Evolutionary conservation across 2,113 vertebrate genomes (phyloP), one percentile per base, ranked within the genome.

Genomic region (Etheostoma cragini): DNA sequence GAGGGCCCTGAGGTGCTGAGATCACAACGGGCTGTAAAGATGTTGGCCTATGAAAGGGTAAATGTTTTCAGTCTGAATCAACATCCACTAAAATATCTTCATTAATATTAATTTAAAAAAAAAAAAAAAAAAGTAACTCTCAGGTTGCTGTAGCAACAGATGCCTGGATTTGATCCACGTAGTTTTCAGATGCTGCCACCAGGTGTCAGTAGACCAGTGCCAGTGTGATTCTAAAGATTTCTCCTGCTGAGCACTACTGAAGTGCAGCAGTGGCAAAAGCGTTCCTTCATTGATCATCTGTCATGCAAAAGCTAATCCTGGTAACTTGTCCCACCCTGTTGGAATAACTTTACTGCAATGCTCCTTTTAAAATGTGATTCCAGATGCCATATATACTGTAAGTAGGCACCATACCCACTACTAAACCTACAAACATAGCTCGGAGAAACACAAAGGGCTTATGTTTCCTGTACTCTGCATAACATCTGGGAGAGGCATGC

Each of bases 121-220:
- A 22, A 8, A 3, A 21, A 64, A 64, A 64, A 45, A 73, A 73
- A 74, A 70, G 8, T 49, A 53, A 21, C 46, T 45, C 33, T 62
- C 13, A 11, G 45, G 78, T 87, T 84, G 78, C 82, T 86, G 80
- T 76, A 58, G 83, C 83, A 88, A 91, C 84, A 66, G 81, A 87
- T 56, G 56, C 38, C 38, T 56, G 21, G 7, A 24, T 56, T 62
- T 63, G n/a, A 52, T 12, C 6, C 42, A 1, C 78, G 81, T 56
- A 82, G 61, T 83, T 62, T 0, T n/a, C 4, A 17, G 12, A 35
- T n/a, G 8, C 26, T 8, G 53, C 86, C 93, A 91, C 80, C 78
- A 90, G 93, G 77, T 78, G 93, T 79, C 90, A 88, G 83, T 52
- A 67, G 50, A 80, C 0, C n/a, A 6, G 15, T 35, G 1, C 1